Evolutionary conservation across 1,140 invertebrate genomes (phyloP), one percentile per base, ranked within the genome.

Genomic region (Ephestia elutella): DNA sequence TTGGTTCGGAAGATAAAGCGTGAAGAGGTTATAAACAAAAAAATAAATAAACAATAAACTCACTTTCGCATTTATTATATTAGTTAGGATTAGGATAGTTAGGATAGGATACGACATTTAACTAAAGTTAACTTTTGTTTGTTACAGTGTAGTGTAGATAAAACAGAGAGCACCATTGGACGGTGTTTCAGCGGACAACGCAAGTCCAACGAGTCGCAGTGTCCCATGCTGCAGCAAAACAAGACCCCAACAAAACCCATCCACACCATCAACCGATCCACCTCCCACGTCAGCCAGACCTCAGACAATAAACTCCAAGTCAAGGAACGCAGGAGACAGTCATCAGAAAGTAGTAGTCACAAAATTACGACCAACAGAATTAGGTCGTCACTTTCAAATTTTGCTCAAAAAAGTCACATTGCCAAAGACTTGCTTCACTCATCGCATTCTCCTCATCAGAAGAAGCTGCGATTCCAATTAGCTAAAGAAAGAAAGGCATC

Each of bases 401-500:
- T 90, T 67, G 84, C 86, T 75, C 81, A 87, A 58, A 90, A 89
- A 78, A 86, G 79, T 58, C 86, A 89, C 59, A 81, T 87, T 30
- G 78, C 86, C 56, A 89, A 89, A 71, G 87, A 89, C 59, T 75
- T 87, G 18, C 63, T 89, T 50, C 83, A 85, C 56, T 73, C 74
- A 15, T 75, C 89, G 0, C 89, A 90, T 18, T 91, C 90, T 2
- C 90, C 90, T 35, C 91, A 91, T 73, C 92, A 95, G 68, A 94
- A 95, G 78, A 95, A 95, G 72, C 82, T 95, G 35, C 89, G 94
- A 25, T 95, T 96, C 73, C 94, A 95, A 74, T 79, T 96, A 70
- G 94, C 94, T 48, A 97, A 96, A 70, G 96, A 98, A 75, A 91
- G 96, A 49, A 98, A 99, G 82, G 97, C 97, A 2, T 97, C 96